These are phyloP conservation scores for Amblyjoppa proteus DNA, from an alignment of 2,888 invertebrate genomes.

Conservation along the genomic window DNA sequence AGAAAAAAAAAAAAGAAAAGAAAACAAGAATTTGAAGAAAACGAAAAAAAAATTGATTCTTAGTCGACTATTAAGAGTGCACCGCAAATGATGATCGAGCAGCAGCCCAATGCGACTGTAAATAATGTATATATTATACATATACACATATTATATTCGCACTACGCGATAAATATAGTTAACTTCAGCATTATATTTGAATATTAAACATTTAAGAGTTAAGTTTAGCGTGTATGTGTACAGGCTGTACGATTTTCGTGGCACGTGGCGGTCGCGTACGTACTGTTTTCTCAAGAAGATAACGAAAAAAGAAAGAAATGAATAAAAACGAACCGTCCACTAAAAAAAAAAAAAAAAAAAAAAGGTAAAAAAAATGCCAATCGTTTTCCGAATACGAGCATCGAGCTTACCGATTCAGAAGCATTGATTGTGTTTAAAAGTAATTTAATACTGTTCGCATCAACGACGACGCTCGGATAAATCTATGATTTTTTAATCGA, in stretches of 20 bases:
- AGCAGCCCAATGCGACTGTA: slow-evolving; percentile 78
- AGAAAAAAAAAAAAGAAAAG: neutral
- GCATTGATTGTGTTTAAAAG: slow-evolving; percentile 25
- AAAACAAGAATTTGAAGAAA: neutral
- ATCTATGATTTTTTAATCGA: neutral
- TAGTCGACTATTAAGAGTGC: slow-evolving; percentile 76
- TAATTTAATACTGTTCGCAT: slow-evolving; percentile 31
- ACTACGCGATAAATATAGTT: slow-evolving; percentile 73
- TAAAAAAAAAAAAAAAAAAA: slow-evolving; percentile 51
- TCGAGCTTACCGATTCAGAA: slow-evolving; percentile 11
- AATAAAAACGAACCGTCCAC: slow-evolving; percentile 49
- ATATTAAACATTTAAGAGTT: slow-evolving; percentile 78
- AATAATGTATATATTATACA: slow-evolving; percentile 81
- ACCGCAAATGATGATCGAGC: slow-evolving; percentile 73
- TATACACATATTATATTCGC: slow-evolving; percentile 50
- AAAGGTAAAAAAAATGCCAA: slow-evolving; percentile 13
- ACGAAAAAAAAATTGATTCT: slow-evolving; percentile 64
- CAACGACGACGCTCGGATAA: slow-evolving; percentile 1
- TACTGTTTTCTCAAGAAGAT: slow-evolving; percentile 48
- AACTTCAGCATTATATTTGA: slow-evolving; percentile 82
- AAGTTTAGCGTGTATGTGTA: slow-evolving; percentile 80
- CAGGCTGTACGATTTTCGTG: slow-evolving; percentile 80
- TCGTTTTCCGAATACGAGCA: neutral
- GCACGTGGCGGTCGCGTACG: slow-evolving; percentile 76
- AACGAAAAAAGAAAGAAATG: slow-evolving; percentile 38